These are phyloP conservation scores for Solen grandis DNA, from an alignment of 1,140 invertebrate species.

Conservation along the genomic window DNA sequence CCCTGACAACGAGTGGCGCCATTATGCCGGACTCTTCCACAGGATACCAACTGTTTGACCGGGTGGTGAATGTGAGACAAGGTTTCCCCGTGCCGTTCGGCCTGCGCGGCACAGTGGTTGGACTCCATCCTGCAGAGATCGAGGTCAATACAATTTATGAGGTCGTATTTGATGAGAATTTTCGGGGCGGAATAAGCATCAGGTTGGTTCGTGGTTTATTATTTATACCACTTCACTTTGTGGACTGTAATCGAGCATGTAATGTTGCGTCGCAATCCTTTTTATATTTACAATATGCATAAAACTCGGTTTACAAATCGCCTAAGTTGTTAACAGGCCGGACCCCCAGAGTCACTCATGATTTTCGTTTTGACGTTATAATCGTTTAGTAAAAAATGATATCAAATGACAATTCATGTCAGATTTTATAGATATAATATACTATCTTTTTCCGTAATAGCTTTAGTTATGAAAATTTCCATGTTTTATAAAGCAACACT, in stretches of 20 bases:
- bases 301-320: too few species aligned
- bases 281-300: too few species aligned
- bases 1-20: conserved; percentile 66
- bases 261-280: too few species aligned
- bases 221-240: neutral
- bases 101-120: conserved; percentile 90
- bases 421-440: too few species aligned
- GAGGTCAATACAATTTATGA: conserved; percentile 85
- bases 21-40: conserved; percentile 85
- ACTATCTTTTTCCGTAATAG: too few species aligned
- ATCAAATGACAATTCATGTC: too few species aligned
- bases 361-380: too few species aligned
- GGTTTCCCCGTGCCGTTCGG: conserved; percentile 90
- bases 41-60: conserved; percentile 88
- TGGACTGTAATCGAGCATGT: neutral
- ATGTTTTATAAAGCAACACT: too few species aligned
- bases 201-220: conserved; percentile 59
- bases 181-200: conserved; percentile 85
- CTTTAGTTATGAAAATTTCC: too few species aligned
- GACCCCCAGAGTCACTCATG: too few species aligned
- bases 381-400: too few species aligned
- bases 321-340: too few species aligned
- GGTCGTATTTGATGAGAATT: conserved; percentile 89
- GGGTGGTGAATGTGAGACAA: conserved; percentile 89
- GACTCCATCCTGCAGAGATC: conserved; percentile 81